Evolutionary conservation across 2,888 invertebrate genomes (phyloP).

Genomic region (Ophion ellenae): DNA sequence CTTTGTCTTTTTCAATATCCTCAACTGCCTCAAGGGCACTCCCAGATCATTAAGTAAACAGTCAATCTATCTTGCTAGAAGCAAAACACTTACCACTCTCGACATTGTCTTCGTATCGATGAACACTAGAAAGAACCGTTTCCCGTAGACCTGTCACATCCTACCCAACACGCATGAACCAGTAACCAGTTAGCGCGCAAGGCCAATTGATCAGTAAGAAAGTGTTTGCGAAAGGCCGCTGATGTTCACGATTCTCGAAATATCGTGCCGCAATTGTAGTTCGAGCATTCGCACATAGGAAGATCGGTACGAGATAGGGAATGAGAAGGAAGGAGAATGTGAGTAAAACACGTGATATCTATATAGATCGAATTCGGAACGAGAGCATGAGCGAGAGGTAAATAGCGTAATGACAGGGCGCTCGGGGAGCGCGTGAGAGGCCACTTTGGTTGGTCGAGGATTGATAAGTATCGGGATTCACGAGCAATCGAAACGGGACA

Average conservation of each 20-base stretch:
- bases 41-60: background rate
- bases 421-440: slow-evolving; percentile 59
- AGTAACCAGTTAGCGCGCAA: background rate
- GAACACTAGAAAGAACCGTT: background rate
- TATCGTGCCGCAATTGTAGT: slow-evolving; percentile 21
- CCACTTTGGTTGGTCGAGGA: slow-evolving; percentile 70
- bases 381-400: slow-evolving; percentile 43
- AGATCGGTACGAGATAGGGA: slow-evolving; percentile 12
- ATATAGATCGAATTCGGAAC: slow-evolving; percentile 40
- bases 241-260: background rate
- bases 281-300: slow-evolving; percentile 1
- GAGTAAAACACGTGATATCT: slow-evolving; percentile 10
- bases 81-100: background rate
- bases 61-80: background rate
- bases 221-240: background rate
- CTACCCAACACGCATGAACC: too few species aligned
- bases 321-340: slow-evolving; percentile 14
- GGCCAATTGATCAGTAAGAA: slow-evolving; percentile 10
- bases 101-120: background rate
- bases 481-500: slow-evolving; percentile 79
- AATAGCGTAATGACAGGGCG: slow-evolving; percentile 77
- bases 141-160: background rate
- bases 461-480: slow-evolving; percentile 79
- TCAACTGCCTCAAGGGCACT: too few species aligned
- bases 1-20: too few species aligned